phyloP scores from a whole-genome alignment of 2,888 invertebrate species.

The Scaptomyza tumidula region DNA sequence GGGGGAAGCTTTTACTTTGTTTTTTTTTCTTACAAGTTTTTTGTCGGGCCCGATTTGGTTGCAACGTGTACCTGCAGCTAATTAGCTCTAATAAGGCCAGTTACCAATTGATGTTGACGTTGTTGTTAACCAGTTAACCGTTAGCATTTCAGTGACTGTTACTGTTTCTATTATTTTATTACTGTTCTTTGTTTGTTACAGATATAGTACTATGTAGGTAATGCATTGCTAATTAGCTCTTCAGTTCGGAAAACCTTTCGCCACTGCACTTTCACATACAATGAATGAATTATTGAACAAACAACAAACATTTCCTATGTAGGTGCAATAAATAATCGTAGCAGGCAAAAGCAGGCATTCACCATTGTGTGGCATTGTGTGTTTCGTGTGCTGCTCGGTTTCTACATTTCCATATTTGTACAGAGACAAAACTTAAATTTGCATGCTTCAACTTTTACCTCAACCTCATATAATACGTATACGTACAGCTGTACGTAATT shows the following conservation, averaged over 20 bases:
- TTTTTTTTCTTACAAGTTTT: constrained; percentile 57
- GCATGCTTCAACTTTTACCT: constrained; percentile 46
- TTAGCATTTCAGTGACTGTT: constrained; percentile 33
- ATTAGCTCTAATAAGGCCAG: constrained; percentile 56
- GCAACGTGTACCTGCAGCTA: constrained; percentile 51
- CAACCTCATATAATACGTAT: constrained; percentile 3
- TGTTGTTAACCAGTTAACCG: constrained; percentile 19
- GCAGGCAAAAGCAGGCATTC: constrained; percentile 46
- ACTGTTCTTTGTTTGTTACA: constrained; percentile 16
- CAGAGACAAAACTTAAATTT: constrained; percentile 28
- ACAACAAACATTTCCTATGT: constrained; percentile 30
- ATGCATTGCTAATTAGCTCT: constrained; percentile 63
- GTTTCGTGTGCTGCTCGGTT: constrained; percentile 41
- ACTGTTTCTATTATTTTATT: constrained; percentile 1
- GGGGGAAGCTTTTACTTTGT: constrained; percentile 49
- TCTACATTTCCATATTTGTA: constrained; percentile 63
- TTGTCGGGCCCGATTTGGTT: constrained; percentile 53
- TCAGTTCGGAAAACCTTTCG: constrained; percentile 53
- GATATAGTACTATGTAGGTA: constrained; percentile 7
- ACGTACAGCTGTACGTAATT: constrained; percentile 28
- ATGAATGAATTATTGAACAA: constrained; percentile 68
- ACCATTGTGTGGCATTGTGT: constrained; percentile 61
- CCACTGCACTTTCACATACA: constrained; percentile 74
- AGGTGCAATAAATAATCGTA: constrained; percentile 72
- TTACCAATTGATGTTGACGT: constrained; percentile 34